phyloP scores from a whole-genome alignment of 2,113 vertebrate species.

The Mesoclemmys tuberculata region DNA sequence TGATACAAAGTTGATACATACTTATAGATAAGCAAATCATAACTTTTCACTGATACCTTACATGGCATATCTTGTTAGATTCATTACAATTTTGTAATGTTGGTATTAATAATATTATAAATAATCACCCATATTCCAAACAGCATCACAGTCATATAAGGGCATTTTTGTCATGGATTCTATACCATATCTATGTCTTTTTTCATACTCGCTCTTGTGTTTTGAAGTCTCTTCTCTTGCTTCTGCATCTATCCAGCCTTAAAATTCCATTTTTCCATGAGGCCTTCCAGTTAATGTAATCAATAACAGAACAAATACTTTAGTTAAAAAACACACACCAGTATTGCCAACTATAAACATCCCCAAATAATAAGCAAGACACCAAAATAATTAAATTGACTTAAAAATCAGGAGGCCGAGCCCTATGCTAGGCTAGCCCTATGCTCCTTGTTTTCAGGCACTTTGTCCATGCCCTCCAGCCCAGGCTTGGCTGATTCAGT shows the following conservation, averaged over 20 bases:
- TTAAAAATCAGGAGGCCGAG: background rate
- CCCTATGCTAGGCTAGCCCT: background rate
- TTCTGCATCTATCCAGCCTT: background rate
- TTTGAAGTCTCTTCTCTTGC: background rate
- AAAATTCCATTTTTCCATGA: background rate
- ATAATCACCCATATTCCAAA: too few relatives aligned
- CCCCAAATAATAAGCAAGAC: background rate
- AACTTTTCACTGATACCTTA: too few relatives aligned
- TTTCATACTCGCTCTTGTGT: background rate
- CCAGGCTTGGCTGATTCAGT: background rate
- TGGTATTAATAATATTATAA: too few relatives aligned
- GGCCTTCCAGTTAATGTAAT: background rate
- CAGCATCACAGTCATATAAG: background rate
- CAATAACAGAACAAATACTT: background rate
- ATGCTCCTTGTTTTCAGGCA: background rate
- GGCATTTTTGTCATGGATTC: background rate
- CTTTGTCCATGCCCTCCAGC: background rate
- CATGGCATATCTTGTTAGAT: too few relatives aligned
- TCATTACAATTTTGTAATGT: too few relatives aligned
- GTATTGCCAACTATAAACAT: background rate
- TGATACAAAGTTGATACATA: too few relatives aligned
- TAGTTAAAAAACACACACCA: background rate
- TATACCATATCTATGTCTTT: background rate
- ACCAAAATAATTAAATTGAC: background rate
- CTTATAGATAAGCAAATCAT: too few relatives aligned